A percentile compares a stretch with the other conserved stretches of the same genome.
Conservation (phyloP, 2,797 vertebrate species). For the Aythya fuligula region DNA sequence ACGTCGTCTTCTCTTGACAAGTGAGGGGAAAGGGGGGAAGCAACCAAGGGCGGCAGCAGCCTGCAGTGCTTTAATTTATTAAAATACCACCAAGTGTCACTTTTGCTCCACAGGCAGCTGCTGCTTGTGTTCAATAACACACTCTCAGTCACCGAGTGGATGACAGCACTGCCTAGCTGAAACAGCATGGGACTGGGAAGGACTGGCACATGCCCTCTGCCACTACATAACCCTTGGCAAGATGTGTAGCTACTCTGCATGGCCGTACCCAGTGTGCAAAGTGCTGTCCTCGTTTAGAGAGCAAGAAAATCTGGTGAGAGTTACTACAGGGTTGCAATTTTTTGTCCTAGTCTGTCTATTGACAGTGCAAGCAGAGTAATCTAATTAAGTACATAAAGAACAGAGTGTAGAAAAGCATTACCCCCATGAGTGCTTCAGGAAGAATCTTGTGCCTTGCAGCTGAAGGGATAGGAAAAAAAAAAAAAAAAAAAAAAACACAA, state of each 20-base stretch:
- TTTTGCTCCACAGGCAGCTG: slow-evolving; percentile 52
- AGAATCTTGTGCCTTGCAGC: background rate
- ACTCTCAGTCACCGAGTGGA: background rate
- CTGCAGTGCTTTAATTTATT: slow-evolving; percentile 55
- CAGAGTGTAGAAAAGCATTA: background rate
- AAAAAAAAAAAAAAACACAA: background rate
- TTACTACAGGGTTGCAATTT: background rate
- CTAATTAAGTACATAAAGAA: slow-evolving; percentile 35
- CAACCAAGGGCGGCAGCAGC: slow-evolving; percentile 33
- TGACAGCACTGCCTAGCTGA: slow-evolving; percentile 20
- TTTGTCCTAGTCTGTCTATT: background rate
- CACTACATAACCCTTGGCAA: background rate
- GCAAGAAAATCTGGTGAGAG: background rate
- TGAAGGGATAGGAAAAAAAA: background rate
- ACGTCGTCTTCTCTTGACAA: slow-evolving; percentile 40
- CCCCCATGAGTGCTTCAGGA: background rate
- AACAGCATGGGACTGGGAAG: slow-evolving; percentile 2
- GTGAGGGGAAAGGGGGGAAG: slow-evolving; percentile 25
- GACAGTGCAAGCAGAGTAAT: background rate
- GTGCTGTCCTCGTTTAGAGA: background rate
- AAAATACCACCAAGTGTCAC: slow-evolving; percentile 64
- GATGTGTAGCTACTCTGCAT: background rate
- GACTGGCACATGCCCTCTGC: background rate
- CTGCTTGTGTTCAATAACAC: slow-evolving; percentile 35
- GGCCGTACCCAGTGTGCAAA: background rate